A percentile compares a stretch with the other conserved stretches of the same genome.
Evolutionary conservation across 1,140 invertebrate species (phyloP).

Genomic region (Cotesia glomerata): DNA sequence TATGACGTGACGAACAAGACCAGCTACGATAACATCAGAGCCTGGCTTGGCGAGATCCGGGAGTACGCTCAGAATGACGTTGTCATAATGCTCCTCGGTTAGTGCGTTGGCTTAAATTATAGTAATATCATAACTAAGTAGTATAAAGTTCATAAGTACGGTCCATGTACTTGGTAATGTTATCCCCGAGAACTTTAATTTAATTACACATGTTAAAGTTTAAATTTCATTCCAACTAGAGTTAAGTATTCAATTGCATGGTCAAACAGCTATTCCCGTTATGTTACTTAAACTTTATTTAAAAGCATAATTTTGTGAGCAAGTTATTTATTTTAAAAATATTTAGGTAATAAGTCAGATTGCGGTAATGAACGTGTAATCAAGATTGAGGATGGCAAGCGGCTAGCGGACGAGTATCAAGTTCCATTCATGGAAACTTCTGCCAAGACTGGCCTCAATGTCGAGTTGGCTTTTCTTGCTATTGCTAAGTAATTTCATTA

Average conservation of each 20-base stretch:
- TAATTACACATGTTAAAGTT: neutral
- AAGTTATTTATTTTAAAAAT: constrained; percentile 1
- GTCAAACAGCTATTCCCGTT: no score
- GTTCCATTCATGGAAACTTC: constrained; percentile 89
- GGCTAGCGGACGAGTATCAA: constrained; percentile 80
- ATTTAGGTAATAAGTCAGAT: constrained; percentile 83
- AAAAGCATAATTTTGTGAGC: neutral
- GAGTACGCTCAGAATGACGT: constrained; percentile 87
- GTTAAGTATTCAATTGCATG: no score
- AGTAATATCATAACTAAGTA: constrained; percentile 4
- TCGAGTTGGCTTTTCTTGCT: constrained; percentile 81
- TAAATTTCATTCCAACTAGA: no score
- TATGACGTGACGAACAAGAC: constrained; percentile 92
- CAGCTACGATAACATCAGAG: constrained; percentile 87
- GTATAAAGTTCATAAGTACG: neutral
- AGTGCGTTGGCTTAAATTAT: constrained; percentile 42
- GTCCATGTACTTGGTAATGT: neutral
- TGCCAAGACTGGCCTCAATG: constrained; percentile 84
- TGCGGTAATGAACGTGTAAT: constrained; percentile 76
- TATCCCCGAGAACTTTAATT: neutral
- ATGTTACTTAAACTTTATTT: neutral
- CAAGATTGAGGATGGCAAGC: constrained; percentile 80
- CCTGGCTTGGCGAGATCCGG: constrained; percentile 86
- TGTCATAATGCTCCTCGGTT: constrained; percentile 87
- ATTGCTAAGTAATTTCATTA: constrained; percentile 69